Conservation (phyloP, 2,888 invertebrate genomes). For the Bombylius discolor region DNA sequence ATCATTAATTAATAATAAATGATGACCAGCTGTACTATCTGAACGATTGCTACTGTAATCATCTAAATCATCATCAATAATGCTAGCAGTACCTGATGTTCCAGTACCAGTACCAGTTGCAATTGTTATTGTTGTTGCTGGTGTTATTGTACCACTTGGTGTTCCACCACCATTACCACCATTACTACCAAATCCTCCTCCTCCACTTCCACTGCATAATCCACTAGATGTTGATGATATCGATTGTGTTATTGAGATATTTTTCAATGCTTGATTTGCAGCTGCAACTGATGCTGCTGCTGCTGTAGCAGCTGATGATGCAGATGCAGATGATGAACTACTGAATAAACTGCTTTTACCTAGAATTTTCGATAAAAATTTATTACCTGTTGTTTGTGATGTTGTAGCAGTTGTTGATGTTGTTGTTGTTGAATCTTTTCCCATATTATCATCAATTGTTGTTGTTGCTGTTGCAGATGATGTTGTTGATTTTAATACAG, state of each 20-base stretch:
- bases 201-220: too few relatives aligned
- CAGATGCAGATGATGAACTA: background rate
- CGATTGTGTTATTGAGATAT: background rate
- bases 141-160: too few relatives aligned
- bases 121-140: too few relatives aligned
- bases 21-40: too few relatives aligned
- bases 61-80: too few relatives aligned
- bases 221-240: too few relatives aligned
- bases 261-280: background rate
- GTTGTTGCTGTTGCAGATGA: background rate
- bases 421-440: background rate
- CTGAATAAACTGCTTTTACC: conserved; percentile 9
- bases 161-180: too few relatives aligned
- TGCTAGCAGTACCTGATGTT: too few relatives aligned
- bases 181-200: too few relatives aligned
- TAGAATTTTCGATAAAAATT: conserved; percentile 8
- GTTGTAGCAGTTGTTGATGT: background rate
- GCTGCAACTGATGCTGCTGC: background rate
- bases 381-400: background rate
- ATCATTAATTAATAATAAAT: too few relatives aligned
- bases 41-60: too few relatives aligned
- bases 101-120: too few relatives aligned
- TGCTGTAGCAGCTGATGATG: background rate
- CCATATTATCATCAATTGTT: background rate
- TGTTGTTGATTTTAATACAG: background rate